Evolutionary conservation across 2,797 vertebrate species (phyloP).

Genomic region (Gadopsis marmoratus): DNA sequence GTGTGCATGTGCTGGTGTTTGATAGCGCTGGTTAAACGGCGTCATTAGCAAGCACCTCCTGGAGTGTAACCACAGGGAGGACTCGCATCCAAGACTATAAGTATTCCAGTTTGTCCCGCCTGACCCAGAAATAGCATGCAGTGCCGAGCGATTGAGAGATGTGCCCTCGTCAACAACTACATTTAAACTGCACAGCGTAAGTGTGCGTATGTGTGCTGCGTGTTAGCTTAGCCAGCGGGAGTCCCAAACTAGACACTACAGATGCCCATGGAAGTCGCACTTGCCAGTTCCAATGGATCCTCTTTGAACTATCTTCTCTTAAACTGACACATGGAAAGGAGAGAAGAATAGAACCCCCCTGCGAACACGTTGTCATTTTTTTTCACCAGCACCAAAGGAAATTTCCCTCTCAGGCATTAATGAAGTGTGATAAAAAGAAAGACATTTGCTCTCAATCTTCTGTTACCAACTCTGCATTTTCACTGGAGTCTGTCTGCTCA

Average conservation of each 20-base stretch:
- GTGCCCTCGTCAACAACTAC: constrained; percentile 45
- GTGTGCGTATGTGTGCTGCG: constrained; percentile 20
- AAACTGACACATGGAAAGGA: constrained; percentile 53
- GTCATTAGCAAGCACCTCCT: constrained; percentile 61
- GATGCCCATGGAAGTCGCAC: constrained; percentile 57
- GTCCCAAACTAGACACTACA: constrained; percentile 41
- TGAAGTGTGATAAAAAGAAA: constrained; percentile 40
- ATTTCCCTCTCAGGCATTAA: constrained; percentile 39
- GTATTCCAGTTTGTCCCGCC: constrained; percentile 53
- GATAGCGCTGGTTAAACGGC: constrained; percentile 54
- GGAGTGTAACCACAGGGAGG: constrained; percentile 58
- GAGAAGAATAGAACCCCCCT: constrained; percentile 32
- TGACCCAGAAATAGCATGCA: constrained; percentile 62
- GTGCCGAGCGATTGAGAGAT: constrained; percentile 46
- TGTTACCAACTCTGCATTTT: not conserved
- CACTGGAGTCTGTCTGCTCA: not conserved
- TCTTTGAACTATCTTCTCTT: constrained; percentile 61
- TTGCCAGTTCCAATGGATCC: constrained; percentile 70
- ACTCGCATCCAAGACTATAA: constrained; percentile 41
- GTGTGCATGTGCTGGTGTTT: constrained; percentile 18
- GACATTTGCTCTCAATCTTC: constrained; percentile 11
- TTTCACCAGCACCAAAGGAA: constrained; percentile 37
- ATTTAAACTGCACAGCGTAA: constrained; percentile 59
- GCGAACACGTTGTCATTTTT: constrained; percentile 7
- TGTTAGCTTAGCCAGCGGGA: constrained; percentile 50